Evolutionary conservation across 2,888 invertebrate species (phyloP), one percentile per base, ranked within the genome.

Genomic region (Cryptocephalus primarius): DNA sequence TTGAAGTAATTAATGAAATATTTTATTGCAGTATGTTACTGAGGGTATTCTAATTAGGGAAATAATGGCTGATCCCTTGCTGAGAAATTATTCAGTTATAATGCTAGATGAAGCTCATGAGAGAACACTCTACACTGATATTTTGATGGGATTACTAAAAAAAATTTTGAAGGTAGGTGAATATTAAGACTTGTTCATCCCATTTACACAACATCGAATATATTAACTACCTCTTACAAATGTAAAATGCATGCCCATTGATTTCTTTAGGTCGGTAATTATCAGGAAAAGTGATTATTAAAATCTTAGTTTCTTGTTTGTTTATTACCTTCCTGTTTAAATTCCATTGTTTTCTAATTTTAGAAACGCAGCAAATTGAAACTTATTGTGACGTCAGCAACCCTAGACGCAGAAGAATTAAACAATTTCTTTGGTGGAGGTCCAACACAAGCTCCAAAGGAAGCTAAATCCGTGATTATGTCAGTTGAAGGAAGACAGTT

Each of bases 21-120:
- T 22, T 22, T 11, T 22, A 11, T 53, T 52, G 34, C 71, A 92
- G 88, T 97, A 86, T 61, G 84, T 99, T 83, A 97, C 97, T 0
- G 97, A 99, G 72, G 97, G 97, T 0, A 87, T 97, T 48, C 68
- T 99, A 31, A 74, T 99, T 1, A 75, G 94, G 13, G 97, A 99
- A 73, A 88, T 99, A 79, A 89, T 97, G 77, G 79, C 82, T 0
- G 96, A 99, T 64, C 99, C 97, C 0, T 72, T 99, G 8, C 74
- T 99, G 2, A 84, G 85, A 58, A 84, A 84, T 57, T 99, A 97
- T 66, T 80, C 84, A 39, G 85, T 88, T 1, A 80, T 97, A 3
- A 84, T 96, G 61, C 72, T 96, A 33, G 95, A 96, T 64, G 95
- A 96, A 75, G 95, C 93, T 0, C 99, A 99, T 64, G 97, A 99